Conservation (phyloP, 2,888 invertebrate genomes). For the Lissonota sp. region DNA sequence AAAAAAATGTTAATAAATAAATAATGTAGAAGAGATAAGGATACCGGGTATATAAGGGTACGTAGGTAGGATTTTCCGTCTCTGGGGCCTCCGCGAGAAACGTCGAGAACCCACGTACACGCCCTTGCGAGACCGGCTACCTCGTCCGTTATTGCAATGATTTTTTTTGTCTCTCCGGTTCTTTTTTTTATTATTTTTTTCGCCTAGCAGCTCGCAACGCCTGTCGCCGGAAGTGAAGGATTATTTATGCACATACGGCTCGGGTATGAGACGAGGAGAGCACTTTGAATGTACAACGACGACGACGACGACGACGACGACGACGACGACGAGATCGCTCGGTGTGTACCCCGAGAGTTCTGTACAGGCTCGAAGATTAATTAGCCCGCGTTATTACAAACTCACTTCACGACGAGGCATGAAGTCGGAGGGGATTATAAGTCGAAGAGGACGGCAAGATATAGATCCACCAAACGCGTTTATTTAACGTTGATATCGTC, state of each 20-base stretch:
- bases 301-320: constrained; percentile 14
- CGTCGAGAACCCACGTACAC: constrained; percentile 56
- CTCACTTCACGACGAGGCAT: constrained; percentile 20
- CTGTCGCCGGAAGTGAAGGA: constrained; percentile 72
- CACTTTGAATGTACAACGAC: constrained; percentile 29
- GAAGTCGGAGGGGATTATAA: constrained; percentile 55
- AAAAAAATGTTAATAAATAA: constrained; percentile 18
- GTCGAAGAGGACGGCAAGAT: constrained; percentile 44
- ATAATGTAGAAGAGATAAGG: constrained; percentile 50
- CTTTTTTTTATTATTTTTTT: constrained; percentile 62
- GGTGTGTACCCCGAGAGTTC: constrained; percentile 23
- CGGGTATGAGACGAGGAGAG: constrained; percentile 50
- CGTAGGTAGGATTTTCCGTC: constrained; percentile 63
- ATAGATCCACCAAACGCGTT: constrained; percentile 36
- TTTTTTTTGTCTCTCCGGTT: constrained; percentile 11
- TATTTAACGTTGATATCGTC: constrained; percentile 27
- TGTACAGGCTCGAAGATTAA: constrained; percentile 53
- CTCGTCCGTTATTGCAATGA: constrained; percentile 58
- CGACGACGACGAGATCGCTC: constrained; percentile 37
- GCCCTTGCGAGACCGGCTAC: constrained; percentile 60
- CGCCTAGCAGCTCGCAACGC: constrained; percentile 63
- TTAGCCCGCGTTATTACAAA: constrained; percentile 62
- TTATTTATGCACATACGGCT: constrained; percentile 67
- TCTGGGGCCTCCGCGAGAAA: constrained; percentile 8
- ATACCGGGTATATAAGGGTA: constrained; percentile 43